phyloP scores from a whole-genome alignment of 30 jellyfish, hydroid and myxozoan genomes.

The Chrysaora quinquecirrha region DNA sequence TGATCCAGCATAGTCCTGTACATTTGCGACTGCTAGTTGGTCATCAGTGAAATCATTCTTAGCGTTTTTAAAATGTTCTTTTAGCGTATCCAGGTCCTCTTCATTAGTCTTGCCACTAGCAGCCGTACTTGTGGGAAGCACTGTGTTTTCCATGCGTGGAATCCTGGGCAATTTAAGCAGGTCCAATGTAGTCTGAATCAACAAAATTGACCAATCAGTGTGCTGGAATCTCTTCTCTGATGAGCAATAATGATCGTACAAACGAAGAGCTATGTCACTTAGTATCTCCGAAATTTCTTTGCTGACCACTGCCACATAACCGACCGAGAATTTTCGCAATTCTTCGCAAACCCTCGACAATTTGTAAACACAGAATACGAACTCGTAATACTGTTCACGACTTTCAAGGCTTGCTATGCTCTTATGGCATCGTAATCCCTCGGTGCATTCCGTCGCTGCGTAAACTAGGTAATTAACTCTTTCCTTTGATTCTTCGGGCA shows the following conservation, averaged over 20 bases:
- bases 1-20: neutral
- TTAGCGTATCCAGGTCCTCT: neutral
- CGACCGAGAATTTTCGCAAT: neutral
- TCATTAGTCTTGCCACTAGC: neutral
- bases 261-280: neutral
- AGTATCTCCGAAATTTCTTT: neutral
- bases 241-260: slow-evolving; percentile 11
- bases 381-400: slow-evolving; percentile 18
- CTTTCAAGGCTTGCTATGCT: slow-evolving; percentile 22
- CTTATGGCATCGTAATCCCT: slow-evolving; percentile 17
- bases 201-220: neutral
- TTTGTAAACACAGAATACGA: slow-evolving; percentile 17
- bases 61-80: neutral
- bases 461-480: neutral
- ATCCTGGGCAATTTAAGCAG: neutral
- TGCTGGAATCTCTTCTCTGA: slow-evolving; percentile 3
- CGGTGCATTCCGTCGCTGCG: slow-evolving; percentile 12
- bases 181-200: neutral
- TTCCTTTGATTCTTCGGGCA: neutral
- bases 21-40: neutral
- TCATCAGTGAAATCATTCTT: neutral
- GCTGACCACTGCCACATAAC: neutral
- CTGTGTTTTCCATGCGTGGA: neutral
- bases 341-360: slow-evolving; percentile 10
- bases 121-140: neutral